phyloP scores from a whole-genome alignment of 2,113 vertebrate species.

The Rhinopomastus cyanomelas region DNA sequence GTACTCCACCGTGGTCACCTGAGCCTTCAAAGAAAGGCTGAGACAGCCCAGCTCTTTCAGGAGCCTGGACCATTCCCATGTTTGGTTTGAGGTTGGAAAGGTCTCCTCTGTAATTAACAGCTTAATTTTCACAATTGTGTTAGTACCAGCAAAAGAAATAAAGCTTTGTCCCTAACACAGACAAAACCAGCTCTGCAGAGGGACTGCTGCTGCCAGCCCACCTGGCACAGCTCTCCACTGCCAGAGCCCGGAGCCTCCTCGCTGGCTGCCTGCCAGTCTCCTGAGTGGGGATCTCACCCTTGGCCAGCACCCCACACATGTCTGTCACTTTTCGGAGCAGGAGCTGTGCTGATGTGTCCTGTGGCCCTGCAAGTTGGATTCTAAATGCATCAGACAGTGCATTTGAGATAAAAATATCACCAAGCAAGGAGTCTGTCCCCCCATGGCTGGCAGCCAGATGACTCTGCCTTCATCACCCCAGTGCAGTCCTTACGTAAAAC shows the following conservation, averaged over 20 bases:
- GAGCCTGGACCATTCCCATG: not conserved
- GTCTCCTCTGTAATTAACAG: not conserved
- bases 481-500: not conserved
- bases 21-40: not conserved
- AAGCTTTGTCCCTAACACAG: not conserved
- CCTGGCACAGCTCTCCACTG: not conserved
- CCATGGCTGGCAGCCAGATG: not conserved
- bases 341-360: not conserved
- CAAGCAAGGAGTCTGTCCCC: not conserved
- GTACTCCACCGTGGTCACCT: not conserved
- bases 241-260: not conserved
- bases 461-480: not conserved
- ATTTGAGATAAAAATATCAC: slow-evolving; percentile 28
- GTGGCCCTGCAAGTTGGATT: not conserved
- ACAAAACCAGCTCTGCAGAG: not conserved
- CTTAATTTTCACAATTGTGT: not conserved
- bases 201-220: not conserved
- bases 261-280: not conserved
- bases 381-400: slow-evolving; percentile 26
- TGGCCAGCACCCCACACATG: not conserved
- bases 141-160: not conserved
- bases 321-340: slow-evolving; percentile 5
- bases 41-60: not conserved
- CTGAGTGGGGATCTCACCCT: not conserved
- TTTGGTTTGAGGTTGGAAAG: not conserved